A percentile compares a stretch with the other conserved stretches of the same genome.
These are phyloP conservation scores for Strix uralensis DNA, from an alignment of 2,113 vertebrate genomes.

Conservation along the genomic window DNA sequence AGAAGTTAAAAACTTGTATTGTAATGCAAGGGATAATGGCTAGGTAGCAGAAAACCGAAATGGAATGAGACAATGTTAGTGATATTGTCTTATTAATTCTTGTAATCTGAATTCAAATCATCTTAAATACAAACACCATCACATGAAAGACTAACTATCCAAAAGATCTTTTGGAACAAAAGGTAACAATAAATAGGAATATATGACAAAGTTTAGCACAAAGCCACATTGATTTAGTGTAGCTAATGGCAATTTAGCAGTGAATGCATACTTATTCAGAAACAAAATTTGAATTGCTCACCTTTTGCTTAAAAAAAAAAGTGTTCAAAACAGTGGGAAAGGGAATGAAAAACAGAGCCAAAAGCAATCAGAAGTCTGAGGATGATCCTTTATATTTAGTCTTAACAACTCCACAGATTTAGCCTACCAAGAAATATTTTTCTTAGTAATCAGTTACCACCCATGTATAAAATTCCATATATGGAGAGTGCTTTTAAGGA, in stretches of 20 bases:
- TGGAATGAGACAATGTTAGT: not conserved
- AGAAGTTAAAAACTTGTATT: not conserved
- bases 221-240: not conserved
- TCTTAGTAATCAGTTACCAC: not conserved
- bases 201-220: not conserved
- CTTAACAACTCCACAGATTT: not conserved
- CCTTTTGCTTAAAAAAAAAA: not conserved
- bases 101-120: not conserved
- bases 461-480: not conserved
- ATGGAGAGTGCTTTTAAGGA: not conserved
- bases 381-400: not conserved
- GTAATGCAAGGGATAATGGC: not conserved
- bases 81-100: not conserved
- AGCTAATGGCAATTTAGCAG: not conserved
- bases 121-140: not conserved
- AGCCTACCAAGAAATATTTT: not conserved
- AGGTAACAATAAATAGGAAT: not conserved
- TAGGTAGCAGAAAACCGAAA: not conserved
- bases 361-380: not conserved
- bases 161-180: not conserved
- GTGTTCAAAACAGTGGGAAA: not conserved
- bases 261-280: not conserved
- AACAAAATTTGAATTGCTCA: not conserved
- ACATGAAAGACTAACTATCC: not conserved
- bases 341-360: not conserved